These are phyloP conservation scores for Athrips mouffetella DNA, from an alignment of 2,888 invertebrate species.

Conservation along the genomic window DNA sequence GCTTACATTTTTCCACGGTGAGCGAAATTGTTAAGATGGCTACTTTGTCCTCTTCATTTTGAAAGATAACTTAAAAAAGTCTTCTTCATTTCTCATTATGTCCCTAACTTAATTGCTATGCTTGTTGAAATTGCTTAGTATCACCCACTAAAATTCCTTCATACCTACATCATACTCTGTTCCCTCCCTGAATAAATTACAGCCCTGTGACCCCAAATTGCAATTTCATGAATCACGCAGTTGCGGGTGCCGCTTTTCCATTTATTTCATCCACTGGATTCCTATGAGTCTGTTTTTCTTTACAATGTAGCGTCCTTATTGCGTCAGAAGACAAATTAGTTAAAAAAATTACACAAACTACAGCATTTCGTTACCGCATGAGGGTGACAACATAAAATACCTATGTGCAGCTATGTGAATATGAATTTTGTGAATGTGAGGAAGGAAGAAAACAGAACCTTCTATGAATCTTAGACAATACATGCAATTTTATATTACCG, in stretches of 20 bases:
- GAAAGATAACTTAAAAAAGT: too few species aligned
- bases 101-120: not conserved
- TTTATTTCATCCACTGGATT: not conserved
- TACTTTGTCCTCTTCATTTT: too few species aligned
- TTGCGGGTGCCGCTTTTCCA: not conserved
- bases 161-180: conserved; percentile 6
- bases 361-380: too few species aligned
- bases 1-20: too few species aligned
- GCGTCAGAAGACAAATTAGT: too few species aligned
- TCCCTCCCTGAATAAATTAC: conserved; percentile 13
- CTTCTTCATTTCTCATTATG: not conserved
- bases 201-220: conserved; percentile 7
- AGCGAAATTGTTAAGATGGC: too few species aligned
- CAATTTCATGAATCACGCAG: conserved; percentile 14
- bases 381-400: not conserved
- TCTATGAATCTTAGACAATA: conserved; percentile 3
- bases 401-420: not conserved
- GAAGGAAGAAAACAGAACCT: conserved; percentile 3
- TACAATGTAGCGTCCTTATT: not conserved
- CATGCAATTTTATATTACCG: too few species aligned
- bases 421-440: conserved; percentile 4
- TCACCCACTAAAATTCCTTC: conserved; percentile 15
- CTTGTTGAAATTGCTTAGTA: conserved; percentile 15
- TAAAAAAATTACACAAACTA: too few species aligned
- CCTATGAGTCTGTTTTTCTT: not conserved